A percentile compares a stretch with the other conserved stretches of the same genome.
Conservation (phyloP, 2,888 invertebrate genomes). For the Alcis repandata region DNA sequence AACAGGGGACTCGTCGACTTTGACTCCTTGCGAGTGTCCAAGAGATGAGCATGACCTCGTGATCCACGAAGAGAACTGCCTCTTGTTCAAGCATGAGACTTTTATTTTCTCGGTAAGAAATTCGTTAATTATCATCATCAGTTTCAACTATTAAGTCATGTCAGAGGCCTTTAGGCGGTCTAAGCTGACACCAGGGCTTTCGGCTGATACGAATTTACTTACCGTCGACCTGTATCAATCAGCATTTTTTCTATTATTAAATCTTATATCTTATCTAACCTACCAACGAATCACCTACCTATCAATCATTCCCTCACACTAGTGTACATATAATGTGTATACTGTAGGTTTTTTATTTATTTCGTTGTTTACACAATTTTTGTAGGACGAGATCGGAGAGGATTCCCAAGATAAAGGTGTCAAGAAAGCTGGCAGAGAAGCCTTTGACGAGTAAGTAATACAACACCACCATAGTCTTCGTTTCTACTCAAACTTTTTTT, state of each 20-base stretch:
- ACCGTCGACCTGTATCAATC: too few relatives aligned
- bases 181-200: too few relatives aligned
- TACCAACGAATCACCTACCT: too few relatives aligned
- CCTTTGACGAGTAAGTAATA: slow-evolving; percentile 67
- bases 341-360: too few relatives aligned
- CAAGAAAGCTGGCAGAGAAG: slow-evolving; percentile 65
- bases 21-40: slow-evolving; percentile 67
- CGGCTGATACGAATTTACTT: too few relatives aligned
- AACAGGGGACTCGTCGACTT: slow-evolving; percentile 45
- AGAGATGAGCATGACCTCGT: slow-evolving; percentile 69
- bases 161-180: too few relatives aligned
- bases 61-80: slow-evolving; percentile 67
- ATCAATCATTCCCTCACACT: too few relatives aligned
- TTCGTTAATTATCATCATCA: not conserved
- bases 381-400: slow-evolving; percentile 2
- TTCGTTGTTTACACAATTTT: not conserved
- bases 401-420: not conserved
- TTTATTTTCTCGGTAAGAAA: slow-evolving; percentile 53
- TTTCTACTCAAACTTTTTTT: too few relatives aligned
- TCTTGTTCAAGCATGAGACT: slow-evolving; percentile 69
- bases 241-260: too few relatives aligned
- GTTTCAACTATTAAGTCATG: not conserved
- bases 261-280: too few relatives aligned
- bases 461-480: not conserved
- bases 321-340: too few relatives aligned